These are phyloP conservation scores for Setophaga petechia DNA, from an alignment of 2,113 vertebrate species.

Conservation along the genomic window DNA sequence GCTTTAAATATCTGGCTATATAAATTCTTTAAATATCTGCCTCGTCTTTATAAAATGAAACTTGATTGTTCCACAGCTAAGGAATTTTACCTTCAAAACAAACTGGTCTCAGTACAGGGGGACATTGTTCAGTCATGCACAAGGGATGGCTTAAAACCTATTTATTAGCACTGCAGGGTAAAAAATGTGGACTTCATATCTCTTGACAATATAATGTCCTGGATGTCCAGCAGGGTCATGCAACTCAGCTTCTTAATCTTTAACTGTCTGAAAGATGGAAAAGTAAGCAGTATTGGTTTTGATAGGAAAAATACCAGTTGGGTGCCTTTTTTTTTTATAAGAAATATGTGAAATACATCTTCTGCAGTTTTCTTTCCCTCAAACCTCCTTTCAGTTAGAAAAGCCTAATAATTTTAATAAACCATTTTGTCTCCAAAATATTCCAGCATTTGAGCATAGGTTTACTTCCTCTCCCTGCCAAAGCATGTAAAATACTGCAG, in stretches of 20 bases:
- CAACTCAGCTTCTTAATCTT: not conserved
- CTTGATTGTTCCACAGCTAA: not conserved
- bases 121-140: not conserved
- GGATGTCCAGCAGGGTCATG: not conserved
- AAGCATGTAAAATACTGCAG: not conserved
- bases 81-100: not conserved
- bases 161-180: not conserved
- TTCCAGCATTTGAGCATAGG: not conserved
- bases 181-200: not conserved
- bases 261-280: not conserved
- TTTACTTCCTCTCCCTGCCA: rapidly evolving
- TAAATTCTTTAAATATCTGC: not conserved
- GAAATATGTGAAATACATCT: not conserved
- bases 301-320: not conserved
- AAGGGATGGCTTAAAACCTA: not conserved
- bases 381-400: not conserved
- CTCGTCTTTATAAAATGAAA: not conserved
- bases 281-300: not conserved
- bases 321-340: not conserved
- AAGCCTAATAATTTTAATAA: not conserved
- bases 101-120: not conserved
- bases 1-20: not conserved
- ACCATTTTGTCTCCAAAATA: not conserved
- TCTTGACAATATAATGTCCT: not conserved
- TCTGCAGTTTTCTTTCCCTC: not conserved